These are phyloP conservation scores for Thunnus albacares DNA, from an alignment of 2,797 vertebrate genomes.

Conservation along the genomic window DNA sequence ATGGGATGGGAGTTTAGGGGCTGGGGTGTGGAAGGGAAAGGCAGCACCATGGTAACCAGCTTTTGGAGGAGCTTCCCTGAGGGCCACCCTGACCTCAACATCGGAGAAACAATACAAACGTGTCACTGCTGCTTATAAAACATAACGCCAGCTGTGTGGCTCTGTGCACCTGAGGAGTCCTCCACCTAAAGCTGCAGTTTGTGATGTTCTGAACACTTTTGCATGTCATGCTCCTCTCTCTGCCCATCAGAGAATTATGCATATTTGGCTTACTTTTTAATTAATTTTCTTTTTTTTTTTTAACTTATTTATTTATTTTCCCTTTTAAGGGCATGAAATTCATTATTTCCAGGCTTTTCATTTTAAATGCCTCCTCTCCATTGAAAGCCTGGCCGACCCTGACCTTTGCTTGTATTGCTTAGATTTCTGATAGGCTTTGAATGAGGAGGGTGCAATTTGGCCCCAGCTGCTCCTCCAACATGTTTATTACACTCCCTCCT, in stretches of 20 bases:
- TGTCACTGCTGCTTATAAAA: slow-evolving; percentile 36
- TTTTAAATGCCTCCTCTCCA: slow-evolving; percentile 68
- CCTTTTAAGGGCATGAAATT: slow-evolving; percentile 63
- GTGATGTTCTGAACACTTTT: slow-evolving; percentile 17
- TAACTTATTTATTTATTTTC: slow-evolving; percentile 28
- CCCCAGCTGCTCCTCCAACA: slow-evolving; percentile 82
- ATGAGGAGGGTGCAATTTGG: slow-evolving; percentile 82
- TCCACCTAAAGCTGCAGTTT: neutral
- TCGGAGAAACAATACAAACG: slow-evolving; percentile 47
- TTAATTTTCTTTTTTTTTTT: slow-evolving; percentile 29
- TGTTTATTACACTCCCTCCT: slow-evolving; percentile 77
- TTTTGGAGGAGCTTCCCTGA: slow-evolving; percentile 48
- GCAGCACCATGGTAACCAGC: slow-evolving; percentile 54
- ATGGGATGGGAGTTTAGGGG: slow-evolving; percentile 34
- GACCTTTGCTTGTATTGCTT: slow-evolving; percentile 80
- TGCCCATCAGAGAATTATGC: slow-evolving; percentile 10
- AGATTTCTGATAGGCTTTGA: slow-evolving; percentile 81
- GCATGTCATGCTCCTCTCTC: slow-evolving; percentile 9
- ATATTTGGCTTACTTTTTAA: slow-evolving; percentile 49
- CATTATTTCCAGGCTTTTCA: slow-evolving; percentile 71
- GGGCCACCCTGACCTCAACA: slow-evolving; percentile 63
- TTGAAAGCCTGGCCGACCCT: slow-evolving; percentile 77
- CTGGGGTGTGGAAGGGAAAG: slow-evolving; percentile 38
- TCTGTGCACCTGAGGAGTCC: slow-evolving; percentile 14
- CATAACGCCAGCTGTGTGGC: neutral